Evolutionary conservation across 2,888 invertebrate species (phyloP).

Genomic region (Mamestra brassicae): DNA sequence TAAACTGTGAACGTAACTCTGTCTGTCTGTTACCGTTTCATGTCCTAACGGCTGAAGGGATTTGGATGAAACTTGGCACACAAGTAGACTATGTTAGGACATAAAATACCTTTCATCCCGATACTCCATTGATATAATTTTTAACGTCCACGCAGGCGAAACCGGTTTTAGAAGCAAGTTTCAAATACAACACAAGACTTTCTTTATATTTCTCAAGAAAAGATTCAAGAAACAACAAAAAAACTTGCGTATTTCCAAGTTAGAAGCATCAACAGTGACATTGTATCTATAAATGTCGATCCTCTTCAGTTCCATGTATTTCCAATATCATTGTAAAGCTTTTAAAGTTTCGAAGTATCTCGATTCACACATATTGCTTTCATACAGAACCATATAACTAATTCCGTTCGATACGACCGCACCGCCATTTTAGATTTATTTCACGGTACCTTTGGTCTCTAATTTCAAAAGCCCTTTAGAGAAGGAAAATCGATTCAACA

Average conservation of each 20-base stretch:
- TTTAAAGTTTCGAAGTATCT: conserved; percentile 29
- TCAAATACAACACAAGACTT: neutral
- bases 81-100: too few species aligned
- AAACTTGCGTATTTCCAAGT: conserved; percentile 4
- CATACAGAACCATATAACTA: conserved; percentile 9
- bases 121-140: too few species aligned
- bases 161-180: too few species aligned
- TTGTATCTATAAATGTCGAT: conserved; percentile 2
- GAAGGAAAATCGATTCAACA: conserved; percentile 5
- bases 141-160: too few species aligned
- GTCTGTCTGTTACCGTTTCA: too few species aligned
- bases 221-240: neutral
- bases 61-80: too few species aligned
- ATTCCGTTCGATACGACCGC: conserved; percentile 27
- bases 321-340: conserved; percentile 26
- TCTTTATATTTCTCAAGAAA: neutral
- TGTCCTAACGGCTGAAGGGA: too few species aligned
- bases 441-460: conserved; percentile 13
- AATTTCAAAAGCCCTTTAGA: conserved; percentile 43
- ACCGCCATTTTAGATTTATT: conserved; percentile 21
- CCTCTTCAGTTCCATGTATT: neutral
- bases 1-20: too few species aligned
- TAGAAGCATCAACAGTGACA: conserved; percentile 7
- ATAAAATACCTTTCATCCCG: too few species aligned
- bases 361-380: conserved; percentile 12